phyloP scores from a whole-genome alignment of 2,797 vertebrate species.

The Enteromius fasciolatus region DNA sequence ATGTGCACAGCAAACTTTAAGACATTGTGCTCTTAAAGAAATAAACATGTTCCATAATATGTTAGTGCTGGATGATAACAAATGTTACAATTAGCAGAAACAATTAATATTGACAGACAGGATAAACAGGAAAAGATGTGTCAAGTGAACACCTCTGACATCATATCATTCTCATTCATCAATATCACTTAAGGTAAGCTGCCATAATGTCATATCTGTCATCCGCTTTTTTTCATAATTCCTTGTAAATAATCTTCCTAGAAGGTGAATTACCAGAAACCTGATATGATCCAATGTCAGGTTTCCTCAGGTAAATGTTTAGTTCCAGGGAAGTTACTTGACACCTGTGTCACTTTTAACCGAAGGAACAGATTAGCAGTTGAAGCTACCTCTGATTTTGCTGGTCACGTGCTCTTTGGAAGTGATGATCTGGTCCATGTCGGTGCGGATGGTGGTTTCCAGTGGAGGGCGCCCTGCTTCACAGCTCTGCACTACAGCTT shows the following conservation, averaged over 20 bases:
- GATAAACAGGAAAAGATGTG: not conserved
- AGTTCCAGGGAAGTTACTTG: not conserved
- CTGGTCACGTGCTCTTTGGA: conserved; percentile 92
- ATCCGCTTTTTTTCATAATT: not conserved
- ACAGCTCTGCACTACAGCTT: conserved; percentile 74
- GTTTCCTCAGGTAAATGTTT: not conserved
- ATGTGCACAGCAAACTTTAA: not conserved
- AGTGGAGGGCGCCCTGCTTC: conserved; percentile 78
- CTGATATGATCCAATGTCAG: not conserved
- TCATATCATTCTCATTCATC: not conserved
- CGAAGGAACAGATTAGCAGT: not conserved
- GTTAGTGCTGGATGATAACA: not conserved
- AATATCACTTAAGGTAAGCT: not conserved
- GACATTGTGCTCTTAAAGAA: not conserved
- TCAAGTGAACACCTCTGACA: not conserved
- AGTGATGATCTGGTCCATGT: conserved; percentile 97
- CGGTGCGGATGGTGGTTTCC: conserved; percentile 87
- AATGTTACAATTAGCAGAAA: not conserved
- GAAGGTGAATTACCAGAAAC: not conserved
- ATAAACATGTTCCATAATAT: not conserved
- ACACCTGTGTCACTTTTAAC: not conserved
- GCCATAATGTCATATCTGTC: not conserved
- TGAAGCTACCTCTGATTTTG: conserved; percentile 82
- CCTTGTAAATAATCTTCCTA: not conserved
- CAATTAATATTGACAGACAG: not conserved